A percentile compares a stretch with the other conserved stretches of the same genome.
phyloP scores from a whole-genome alignment of 1,140 invertebrate species.

The Tribolium castaneum region DNA sequence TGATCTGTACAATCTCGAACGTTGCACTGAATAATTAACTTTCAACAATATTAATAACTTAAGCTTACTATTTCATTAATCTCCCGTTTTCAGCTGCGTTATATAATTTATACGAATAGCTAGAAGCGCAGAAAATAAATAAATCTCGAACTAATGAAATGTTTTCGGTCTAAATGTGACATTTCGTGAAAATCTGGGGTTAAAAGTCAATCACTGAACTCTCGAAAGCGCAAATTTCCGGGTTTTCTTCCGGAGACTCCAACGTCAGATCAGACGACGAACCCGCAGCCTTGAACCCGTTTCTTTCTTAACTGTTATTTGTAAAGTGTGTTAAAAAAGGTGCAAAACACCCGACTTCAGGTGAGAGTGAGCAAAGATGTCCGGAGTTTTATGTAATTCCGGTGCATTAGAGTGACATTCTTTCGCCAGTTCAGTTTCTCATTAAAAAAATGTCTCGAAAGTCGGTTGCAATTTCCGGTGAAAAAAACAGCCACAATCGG shows the following conservation, averaged over 20 bases:
- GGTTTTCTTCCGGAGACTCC: background rate
- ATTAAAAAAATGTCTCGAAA: background rate
- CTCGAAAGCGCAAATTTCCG: background rate
- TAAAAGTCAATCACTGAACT: background rate
- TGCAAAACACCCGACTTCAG: background rate
- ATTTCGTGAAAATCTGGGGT: background rate
- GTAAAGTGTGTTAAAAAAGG: background rate
- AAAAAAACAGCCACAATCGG: background rate
- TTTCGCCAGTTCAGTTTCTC: background rate
- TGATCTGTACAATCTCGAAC: conserved; percentile 1
- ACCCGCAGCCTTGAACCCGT: background rate
- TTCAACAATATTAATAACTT: background rate
- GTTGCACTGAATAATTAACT: conserved; percentile 7
- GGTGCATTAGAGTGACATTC: conserved; percentile 1
- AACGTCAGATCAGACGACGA: background rate
- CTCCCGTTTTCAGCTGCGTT: background rate
- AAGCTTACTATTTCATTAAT: background rate
- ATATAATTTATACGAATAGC: background rate
- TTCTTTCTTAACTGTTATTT: background rate
- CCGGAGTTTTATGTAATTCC: background rate
- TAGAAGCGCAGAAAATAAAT: background rate
- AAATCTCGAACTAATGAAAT: background rate
- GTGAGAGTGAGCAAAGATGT: background rate
- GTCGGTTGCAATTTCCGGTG: background rate
- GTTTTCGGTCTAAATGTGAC: background rate